phyloP scores from a whole-genome alignment of 2,797 vertebrate species.

The Artibeus lituratus region DNA sequence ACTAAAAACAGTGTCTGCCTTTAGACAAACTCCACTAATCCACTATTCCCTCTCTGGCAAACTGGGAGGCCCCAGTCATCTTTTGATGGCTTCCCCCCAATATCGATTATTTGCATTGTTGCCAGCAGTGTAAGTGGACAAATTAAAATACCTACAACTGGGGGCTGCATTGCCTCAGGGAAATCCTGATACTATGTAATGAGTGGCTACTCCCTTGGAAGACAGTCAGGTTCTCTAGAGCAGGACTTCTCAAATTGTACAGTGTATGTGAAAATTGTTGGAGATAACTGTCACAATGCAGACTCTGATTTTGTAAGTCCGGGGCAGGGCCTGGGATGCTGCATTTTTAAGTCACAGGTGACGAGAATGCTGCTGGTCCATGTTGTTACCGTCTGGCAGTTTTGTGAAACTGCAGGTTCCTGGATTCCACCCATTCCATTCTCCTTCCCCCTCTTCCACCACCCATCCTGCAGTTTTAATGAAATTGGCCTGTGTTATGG shows the following conservation, averaged over 20 bases:
- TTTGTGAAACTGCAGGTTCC: background rate
- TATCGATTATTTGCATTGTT: background rate
- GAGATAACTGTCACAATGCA: background rate
- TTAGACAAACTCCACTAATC: background rate
- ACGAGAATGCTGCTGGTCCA: background rate
- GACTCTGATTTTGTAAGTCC: background rate
- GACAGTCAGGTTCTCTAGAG: background rate
- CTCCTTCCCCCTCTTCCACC: too few relatives aligned
- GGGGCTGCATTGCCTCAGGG: background rate
- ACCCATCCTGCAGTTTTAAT: background rate
- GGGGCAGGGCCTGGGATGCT: background rate
- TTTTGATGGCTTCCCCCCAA: background rate
- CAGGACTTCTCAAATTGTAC: background rate
- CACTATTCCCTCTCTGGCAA: background rate
- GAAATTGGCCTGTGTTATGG: background rate
- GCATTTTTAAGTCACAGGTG: background rate
- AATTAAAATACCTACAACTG: background rate
- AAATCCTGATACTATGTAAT: background rate
- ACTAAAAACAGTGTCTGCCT: background rate
- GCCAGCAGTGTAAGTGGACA: background rate
- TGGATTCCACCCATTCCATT: background rate
- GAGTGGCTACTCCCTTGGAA: background rate
- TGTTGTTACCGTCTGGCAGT: background rate
- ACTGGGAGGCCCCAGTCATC: background rate
- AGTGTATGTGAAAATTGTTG: background rate